Conservation (phyloP, 2,797 vertebrate species). For the Chanos chanos region DNA sequence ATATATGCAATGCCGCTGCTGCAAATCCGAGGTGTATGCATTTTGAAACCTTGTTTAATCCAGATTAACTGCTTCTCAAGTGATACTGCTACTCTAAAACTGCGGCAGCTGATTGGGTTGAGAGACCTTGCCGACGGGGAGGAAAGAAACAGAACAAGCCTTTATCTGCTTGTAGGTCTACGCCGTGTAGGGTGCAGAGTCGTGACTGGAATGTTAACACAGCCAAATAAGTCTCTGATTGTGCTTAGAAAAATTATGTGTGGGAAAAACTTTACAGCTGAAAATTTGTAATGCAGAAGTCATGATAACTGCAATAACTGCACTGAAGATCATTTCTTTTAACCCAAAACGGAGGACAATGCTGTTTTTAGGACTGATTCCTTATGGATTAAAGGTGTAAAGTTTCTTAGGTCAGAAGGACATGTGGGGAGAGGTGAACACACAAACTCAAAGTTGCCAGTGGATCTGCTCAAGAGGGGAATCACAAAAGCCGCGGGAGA, state of each 20-base stretch:
- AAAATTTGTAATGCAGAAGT: slow-evolving; percentile 15
- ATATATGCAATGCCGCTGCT: too few relatives aligned
- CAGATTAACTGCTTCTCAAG: background rate
- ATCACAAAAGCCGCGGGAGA: too few relatives aligned
- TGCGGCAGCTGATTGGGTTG: slow-evolving; percentile 20
- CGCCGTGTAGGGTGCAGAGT: slow-evolving; percentile 22
- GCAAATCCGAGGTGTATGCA: too few relatives aligned
- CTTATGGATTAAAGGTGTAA: too few relatives aligned
- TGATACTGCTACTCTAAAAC: slow-evolving; percentile 23
- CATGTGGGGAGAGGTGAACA: too few relatives aligned
- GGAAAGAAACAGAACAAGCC: background rate
- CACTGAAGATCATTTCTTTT: background rate
- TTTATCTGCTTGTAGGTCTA: slow-evolving; percentile 28
- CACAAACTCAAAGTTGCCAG: too few relatives aligned
- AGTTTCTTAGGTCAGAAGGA: too few relatives aligned
- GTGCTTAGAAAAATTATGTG: background rate
- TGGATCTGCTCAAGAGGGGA: too few relatives aligned
- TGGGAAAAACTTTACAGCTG: background rate
- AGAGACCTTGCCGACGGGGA: slow-evolving; percentile 1
- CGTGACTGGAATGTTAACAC: background rate
- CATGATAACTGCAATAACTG: background rate
- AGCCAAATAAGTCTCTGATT: background rate
- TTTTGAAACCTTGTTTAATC: background rate
- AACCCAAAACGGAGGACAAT: too few relatives aligned
- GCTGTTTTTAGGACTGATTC: too few relatives aligned